Conservation (phyloP, 2,113 vertebrate species). For the Cyprinodon variegatus region DNA sequence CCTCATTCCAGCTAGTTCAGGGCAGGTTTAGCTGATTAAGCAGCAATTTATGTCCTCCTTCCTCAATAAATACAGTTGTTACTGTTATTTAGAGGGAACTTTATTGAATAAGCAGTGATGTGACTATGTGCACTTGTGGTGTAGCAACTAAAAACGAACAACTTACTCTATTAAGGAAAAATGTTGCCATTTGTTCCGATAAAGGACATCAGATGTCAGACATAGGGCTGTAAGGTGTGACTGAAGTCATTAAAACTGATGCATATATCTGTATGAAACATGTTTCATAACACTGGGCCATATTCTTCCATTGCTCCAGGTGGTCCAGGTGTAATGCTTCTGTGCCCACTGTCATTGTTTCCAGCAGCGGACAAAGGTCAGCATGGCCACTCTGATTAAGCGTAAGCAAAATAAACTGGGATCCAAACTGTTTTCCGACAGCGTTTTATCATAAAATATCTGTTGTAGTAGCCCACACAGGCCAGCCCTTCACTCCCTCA, state of each 20-base stretch:
- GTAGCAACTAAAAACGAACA: neutral
- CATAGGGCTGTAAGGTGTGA: neutral
- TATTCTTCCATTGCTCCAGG: too few species aligned
- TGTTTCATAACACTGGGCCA: too few species aligned
- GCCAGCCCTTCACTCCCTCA: too few species aligned
- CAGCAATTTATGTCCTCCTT: neutral
- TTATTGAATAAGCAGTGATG: neutral
- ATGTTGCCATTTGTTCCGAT: neutral
- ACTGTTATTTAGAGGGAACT: neutral
- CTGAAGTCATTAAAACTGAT: neutral
- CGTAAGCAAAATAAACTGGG: too few species aligned
- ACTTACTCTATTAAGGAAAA: neutral
- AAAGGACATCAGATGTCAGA: neutral
- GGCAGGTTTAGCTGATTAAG: neutral
- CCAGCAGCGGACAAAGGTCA: too few species aligned
- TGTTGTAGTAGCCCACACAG: too few species aligned
- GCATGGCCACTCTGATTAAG: too few species aligned
- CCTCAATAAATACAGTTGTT: accelerated
- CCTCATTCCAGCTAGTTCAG: neutral
- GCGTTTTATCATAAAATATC: too few species aligned
- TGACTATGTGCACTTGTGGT: neutral
- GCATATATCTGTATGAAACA: too few species aligned
- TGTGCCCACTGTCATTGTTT: too few species aligned
- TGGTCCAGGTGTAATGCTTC: too few species aligned
- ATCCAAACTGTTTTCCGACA: too few species aligned